Conservation (phyloP, 2,888 invertebrate genomes). For the Drosophila peninsularis region DNA sequence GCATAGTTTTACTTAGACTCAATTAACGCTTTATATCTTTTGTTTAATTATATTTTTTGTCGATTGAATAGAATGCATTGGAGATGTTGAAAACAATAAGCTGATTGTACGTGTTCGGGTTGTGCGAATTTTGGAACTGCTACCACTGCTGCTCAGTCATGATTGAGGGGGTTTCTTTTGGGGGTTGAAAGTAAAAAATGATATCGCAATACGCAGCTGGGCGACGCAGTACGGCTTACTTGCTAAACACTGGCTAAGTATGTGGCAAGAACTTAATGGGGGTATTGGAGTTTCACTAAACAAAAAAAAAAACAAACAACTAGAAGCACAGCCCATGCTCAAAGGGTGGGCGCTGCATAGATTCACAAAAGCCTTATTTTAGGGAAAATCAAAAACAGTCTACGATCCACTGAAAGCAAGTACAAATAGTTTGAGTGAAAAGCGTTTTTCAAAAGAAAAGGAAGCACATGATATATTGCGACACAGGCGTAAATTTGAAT, state of each 20-base stretch:
- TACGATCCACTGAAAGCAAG: conserved; percentile 42
- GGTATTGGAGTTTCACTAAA: conserved; percentile 19
- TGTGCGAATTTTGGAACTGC: conserved; percentile 77
- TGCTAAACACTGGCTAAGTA: conserved; percentile 36
- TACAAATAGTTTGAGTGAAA: conserved; percentile 18
- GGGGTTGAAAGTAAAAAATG: conserved; percentile 58
- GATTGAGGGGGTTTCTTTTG: conserved; percentile 53
- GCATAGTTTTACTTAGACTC: conserved; percentile 40
- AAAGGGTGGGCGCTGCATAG: conserved; percentile 24
- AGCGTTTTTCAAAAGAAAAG: conserved; percentile 30
- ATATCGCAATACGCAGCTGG: conserved; percentile 67
- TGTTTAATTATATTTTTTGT: conserved; percentile 51
- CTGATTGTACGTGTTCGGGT: conserved; percentile 57
- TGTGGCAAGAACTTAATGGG: conserved; percentile 20
- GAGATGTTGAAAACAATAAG: conserved; percentile 75
- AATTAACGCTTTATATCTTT: conserved; percentile 28
- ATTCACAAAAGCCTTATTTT: conserved; percentile 30
- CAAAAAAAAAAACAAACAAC: conserved; percentile 32
- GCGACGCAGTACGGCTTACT: conserved; percentile 41
- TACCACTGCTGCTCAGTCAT: conserved; percentile 80
- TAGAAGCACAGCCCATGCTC: conserved; percentile 51
- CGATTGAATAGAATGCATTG: conserved; percentile 75
- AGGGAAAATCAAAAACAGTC: conserved; percentile 5
- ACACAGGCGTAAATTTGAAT: conserved; percentile 69
- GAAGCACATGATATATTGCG: conserved; percentile 18